These are phyloP conservation scores for Melanerpes formicivorus DNA, from an alignment of 2,113 vertebrate species.

Conservation along the genomic window DNA sequence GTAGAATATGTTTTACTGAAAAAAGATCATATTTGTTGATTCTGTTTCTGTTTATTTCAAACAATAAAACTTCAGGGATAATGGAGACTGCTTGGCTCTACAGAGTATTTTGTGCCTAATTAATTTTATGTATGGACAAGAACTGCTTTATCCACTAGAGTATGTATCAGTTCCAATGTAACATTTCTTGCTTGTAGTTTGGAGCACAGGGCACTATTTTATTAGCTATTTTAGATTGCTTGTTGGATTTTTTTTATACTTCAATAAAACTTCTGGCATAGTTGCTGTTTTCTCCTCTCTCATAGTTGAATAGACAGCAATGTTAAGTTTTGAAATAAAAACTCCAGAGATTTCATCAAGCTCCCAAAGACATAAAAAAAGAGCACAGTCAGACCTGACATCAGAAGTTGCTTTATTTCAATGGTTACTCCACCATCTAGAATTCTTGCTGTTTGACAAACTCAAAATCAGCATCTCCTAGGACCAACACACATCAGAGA, in stretches of 20 bases:
- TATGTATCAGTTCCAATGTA: neutral
- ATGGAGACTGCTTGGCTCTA: neutral
- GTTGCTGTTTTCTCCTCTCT: neutral
- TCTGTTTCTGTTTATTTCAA: neutral
- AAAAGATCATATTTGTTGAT: neutral
- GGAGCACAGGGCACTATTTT: neutral
- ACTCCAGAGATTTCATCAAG: neutral
- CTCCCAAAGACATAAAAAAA: neutral
- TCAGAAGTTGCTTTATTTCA: neutral
- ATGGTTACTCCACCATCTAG: neutral
- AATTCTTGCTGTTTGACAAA: neutral
- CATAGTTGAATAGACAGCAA: neutral
- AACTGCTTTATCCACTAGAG: slow-evolving; percentile 34
- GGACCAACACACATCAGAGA: neutral
- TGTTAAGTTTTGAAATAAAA: slow-evolving; percentile 25
- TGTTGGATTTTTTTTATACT: neutral
- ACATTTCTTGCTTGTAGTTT: neutral
- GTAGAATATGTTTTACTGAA: neutral
- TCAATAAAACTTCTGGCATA: neutral
- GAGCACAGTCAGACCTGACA: neutral
- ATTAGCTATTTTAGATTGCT: slow-evolving; percentile 14
- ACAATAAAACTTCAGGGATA: neutral
- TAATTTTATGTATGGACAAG: slow-evolving; percentile 28
- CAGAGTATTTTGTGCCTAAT: slow-evolving; percentile 28
- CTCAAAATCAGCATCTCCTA: neutral